Evolutionary conservation across 35 echinoderm and acorn worm genomes (phyloP), one percentile per base, ranked within the genome.

Genomic region (Heliocidaris tuberculata): DNA sequence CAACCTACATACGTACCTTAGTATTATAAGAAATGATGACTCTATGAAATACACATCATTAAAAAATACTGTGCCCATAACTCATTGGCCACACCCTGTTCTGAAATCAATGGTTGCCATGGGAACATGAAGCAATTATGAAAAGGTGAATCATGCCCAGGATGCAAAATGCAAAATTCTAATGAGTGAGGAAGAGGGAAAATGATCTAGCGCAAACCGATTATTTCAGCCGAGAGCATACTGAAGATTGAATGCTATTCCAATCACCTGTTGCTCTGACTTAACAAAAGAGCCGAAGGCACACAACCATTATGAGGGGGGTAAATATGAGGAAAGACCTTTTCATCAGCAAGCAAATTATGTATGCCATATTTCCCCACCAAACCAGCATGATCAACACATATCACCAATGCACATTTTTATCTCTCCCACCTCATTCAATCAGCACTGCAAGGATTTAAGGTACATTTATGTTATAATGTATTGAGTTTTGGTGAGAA

Each of bases 31-130:
- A 42, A 42, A 42, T 42, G 35, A 42, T 42, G 35, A 42, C 35
- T 52, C 50, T 52, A 42, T 42, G 35, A 42, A 42, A 42, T 42
- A 42, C 3, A 42, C 35, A 42, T 42, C 65, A 78, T 78, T 78
- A 19, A 78, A 78, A 78, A 7, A 24, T 78, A 78, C 7, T 27
- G 27, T 7, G 17, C 65, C 65, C 27, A 78, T 78, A 27, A 21
- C 19, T 78, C 13, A 42, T 42, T 42, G 3, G 35, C 65, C 17
- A 78, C 65, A 27, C 65, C 65, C 27, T 78, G 0, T 78, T 78
- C 65, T 78, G 21, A 78, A 71, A 78, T 78, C 65, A 78, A 78
- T 78, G 65, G 65, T 78, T 78, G 65, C 65, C 65, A 78, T 78
- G 65, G 65, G 21, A 78, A 78, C 27, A 27, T 78, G 17, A 21